Percentiles rank a stretch among this genome's conserved stretches.
phyloP scores from a whole-genome alignment of 2,797 vertebrate species.

The Chiropotes sagulatus region DNA sequence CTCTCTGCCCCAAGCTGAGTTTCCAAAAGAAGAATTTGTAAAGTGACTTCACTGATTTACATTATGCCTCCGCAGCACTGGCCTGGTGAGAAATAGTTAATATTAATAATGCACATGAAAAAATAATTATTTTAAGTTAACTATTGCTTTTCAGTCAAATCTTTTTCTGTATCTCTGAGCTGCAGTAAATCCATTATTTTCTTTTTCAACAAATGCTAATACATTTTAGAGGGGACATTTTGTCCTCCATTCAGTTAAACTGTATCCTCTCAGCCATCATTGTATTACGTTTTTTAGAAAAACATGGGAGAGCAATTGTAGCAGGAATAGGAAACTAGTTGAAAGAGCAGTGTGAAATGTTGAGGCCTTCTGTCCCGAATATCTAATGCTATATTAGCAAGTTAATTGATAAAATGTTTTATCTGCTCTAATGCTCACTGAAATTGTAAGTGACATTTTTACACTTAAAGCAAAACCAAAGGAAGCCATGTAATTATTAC shows the following conservation, averaged over 20 bases:
- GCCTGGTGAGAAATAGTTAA: background rate
- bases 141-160: conserved; percentile 2
- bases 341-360: conserved; percentile 37
- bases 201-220: background rate
- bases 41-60: conserved; percentile 1
- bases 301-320: background rate
- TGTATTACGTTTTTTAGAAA: background rate
- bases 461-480: conserved; percentile 44
- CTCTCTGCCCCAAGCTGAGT: background rate
- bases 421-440: background rate
- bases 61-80: background rate
- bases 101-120: background rate
- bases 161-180: conserved; percentile 11
- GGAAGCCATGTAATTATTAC: background rate
- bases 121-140: conserved; percentile 23
- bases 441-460: conserved; percentile 50
- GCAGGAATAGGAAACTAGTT: conserved; percentile 1
- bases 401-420: conserved; percentile 12
- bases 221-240: background rate
- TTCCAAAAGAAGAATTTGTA: background rate
- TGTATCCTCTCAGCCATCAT: background rate
- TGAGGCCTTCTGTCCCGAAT: background rate
- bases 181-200: background rate
- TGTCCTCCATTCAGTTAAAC: background rate
- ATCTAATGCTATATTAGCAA: background rate